Conservation (phyloP, 92 coral and sea anemone species). For the Umimayanthus chanpuru region DNA sequence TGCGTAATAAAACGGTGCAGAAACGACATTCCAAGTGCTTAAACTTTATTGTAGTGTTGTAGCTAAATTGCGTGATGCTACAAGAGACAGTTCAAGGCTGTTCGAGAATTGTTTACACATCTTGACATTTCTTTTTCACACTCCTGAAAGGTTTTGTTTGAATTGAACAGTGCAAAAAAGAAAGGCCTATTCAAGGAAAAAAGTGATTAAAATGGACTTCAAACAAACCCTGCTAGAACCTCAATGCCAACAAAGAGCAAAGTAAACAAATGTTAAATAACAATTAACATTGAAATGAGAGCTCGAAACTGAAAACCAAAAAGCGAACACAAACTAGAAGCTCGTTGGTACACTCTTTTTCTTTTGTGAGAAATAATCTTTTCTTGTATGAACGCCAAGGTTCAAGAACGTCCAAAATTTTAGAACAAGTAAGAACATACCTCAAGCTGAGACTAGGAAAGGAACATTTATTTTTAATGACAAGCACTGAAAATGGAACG, state of each 20-base stretch:
- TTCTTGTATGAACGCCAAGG: too few species aligned
- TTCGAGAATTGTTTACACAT: conserved; percentile 21
- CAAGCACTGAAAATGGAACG: too few species aligned
- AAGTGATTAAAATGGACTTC: background rate
- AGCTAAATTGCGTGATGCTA: conserved; percentile 10
- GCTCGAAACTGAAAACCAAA: background rate
- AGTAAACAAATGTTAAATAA: background rate
- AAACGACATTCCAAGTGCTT: background rate
- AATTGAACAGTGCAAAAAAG: background rate
- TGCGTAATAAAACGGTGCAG: background rate
- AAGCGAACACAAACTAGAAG: background rate
- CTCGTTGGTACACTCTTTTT: too few species aligned
- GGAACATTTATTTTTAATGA: too few species aligned
- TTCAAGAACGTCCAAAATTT: too few species aligned
- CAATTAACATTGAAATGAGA: background rate
- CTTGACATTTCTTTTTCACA: conserved; percentile 6
- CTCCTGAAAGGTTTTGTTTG: background rate
- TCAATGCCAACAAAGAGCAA: background rate
- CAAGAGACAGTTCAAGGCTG: background rate
- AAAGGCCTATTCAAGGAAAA: background rate
- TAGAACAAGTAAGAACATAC: too few species aligned
- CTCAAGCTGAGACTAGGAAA: too few species aligned
- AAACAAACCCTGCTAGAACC: background rate
- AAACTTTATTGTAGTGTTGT: background rate
- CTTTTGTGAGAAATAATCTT: too few species aligned